phyloP scores from a whole-genome alignment of 2,888 invertebrate genomes.

The Stomorhina lunata region DNA sequence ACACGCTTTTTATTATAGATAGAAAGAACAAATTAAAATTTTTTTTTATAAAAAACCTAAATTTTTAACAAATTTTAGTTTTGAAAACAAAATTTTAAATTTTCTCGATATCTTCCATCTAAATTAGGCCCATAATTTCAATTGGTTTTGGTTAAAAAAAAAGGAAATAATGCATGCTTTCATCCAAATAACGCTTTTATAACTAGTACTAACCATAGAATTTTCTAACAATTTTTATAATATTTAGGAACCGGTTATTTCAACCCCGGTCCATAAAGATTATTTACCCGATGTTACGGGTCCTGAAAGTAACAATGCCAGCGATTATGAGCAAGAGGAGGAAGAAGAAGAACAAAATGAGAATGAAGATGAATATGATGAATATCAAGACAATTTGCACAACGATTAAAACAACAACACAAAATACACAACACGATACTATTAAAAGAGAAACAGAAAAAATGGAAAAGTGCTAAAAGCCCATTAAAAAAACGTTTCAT shows the following conservation, averaged over 20 bases:
- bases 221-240: constrained; percentile 60
- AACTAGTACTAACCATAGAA: constrained; percentile 71
- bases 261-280: constrained; percentile 81
- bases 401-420: constrained; percentile 72
- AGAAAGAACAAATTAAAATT: no score
- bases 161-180: constrained; percentile 35
- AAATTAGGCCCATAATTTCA: no score
- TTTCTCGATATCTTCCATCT: no score
- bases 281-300: constrained; percentile 83
- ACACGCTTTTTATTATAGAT: no score
- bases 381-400: constrained; percentile 81
- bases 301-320: constrained; percentile 82
- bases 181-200: constrained; percentile 43
- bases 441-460: neutral
- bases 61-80: no score
- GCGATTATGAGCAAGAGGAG: constrained; percentile 81
- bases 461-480: constrained; percentile 57
- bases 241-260: constrained; percentile 80
- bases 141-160: constrained; percentile 49
- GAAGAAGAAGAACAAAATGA: constrained; percentile 83
- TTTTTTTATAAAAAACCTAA: no score
- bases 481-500: constrained; percentile 27
- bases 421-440: neutral
- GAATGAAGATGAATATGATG: constrained; percentile 84
- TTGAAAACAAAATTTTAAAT: no score